Evolutionary conservation across 1,140 invertebrate genomes (phyloP).

Genomic region (Asobara japonica): DNA sequence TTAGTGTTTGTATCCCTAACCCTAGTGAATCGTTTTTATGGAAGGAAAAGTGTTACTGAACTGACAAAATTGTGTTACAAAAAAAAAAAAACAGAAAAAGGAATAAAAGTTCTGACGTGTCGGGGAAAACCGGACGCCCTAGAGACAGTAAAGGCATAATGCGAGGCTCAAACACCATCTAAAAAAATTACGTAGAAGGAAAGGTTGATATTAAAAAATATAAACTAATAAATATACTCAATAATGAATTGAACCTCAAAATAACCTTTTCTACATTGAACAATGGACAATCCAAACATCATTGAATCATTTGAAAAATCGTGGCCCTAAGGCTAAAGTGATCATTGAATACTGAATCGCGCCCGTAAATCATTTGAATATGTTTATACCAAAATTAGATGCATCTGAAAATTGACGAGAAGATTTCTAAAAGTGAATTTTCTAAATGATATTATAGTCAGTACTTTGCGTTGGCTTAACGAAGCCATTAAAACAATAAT

Average conservation of each 20-base stretch:
- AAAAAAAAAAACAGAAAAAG: background rate
- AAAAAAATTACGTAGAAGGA: background rate
- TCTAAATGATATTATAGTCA: background rate
- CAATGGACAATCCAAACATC: background rate
- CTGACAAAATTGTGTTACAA: background rate
- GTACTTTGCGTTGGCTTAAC: background rate
- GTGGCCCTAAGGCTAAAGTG: background rate
- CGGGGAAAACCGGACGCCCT: conserved; percentile 24
- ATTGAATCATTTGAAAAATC: background rate
- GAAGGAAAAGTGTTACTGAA: background rate
- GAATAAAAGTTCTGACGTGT: conserved; percentile 18
- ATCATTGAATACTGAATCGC: background rate
- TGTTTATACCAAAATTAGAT: background rate
- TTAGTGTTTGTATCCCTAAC: background rate
- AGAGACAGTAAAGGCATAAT: background rate
- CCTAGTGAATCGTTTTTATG: background rate
- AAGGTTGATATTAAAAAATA: background rate
- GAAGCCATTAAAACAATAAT: background rate
- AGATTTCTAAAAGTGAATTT: background rate
- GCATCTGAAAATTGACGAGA: background rate
- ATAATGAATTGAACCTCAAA: background rate
- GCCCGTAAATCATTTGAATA: background rate
- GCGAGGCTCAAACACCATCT: background rate
- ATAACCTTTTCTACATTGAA: background rate
- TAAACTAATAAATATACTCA: background rate